Conservation (phyloP, 2,113 vertebrate species). For the Thamnophis sirtalis region DNA sequence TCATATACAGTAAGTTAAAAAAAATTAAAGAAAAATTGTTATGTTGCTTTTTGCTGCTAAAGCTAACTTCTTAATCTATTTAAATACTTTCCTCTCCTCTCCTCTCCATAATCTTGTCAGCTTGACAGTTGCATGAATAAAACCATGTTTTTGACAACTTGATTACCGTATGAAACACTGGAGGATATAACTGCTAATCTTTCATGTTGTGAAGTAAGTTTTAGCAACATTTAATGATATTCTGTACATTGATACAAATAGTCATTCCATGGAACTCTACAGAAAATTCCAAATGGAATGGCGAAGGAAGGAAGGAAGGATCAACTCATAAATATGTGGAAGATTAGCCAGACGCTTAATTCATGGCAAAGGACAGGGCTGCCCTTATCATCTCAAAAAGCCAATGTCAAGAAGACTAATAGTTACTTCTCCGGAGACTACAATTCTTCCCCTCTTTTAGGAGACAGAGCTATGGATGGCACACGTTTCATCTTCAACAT, state of each 20-base stretch:
- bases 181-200: conserved; percentile 39
- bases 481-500: not conserved
- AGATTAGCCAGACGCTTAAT: not conserved
- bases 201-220: conserved; percentile 29
- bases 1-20: not conserved
- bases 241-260: conserved; percentile 25
- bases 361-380: not conserved
- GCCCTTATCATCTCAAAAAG: not conserved
- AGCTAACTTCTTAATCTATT: conserved; percentile 42
- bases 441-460: not conserved
- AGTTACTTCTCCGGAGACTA: not conserved
- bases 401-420: not conserved
- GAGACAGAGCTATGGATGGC: not conserved
- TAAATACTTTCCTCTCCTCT: conserved; percentile 34
- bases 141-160: conserved; percentile 35
- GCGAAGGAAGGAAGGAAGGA: no score
- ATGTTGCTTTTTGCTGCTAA: conserved; percentile 7
- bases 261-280: not conserved
- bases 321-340: not conserved
- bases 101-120: conserved; percentile 39
- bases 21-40: conserved; percentile 14
- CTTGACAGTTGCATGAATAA: conserved; percentile 50
- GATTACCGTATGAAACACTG: conserved; percentile 42
- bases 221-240: conserved; percentile 36
- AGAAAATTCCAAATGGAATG: not conserved